Evolutionary conservation across 2,888 invertebrate species (phyloP).

Genomic region (Thyatira batis): DNA sequence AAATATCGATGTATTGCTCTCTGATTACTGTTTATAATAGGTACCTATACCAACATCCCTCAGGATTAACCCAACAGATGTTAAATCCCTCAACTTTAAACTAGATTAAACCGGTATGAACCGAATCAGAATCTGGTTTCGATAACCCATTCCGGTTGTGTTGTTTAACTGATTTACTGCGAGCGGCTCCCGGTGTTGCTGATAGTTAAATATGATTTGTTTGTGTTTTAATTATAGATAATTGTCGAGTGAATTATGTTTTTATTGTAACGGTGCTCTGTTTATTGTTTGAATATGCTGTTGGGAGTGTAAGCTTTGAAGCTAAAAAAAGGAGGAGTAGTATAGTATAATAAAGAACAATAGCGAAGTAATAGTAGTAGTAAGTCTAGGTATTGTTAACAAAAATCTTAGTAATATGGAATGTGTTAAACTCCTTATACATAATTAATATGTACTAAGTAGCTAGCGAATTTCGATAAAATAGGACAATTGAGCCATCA

Average conservation of each 20-base stretch:
- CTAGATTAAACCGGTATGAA: conserved; percentile 12
- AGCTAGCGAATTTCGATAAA: too few species aligned
- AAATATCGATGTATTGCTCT: too few species aligned
- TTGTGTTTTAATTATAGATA: conserved; percentile 35
- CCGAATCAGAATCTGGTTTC: conserved; percentile 41
- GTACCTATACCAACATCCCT: neutral
- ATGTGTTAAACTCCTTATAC: too few species aligned
- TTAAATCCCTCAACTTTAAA: neutral
- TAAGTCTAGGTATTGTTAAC: too few species aligned
- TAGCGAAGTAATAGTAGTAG: too few species aligned
- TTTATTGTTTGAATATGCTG: neutral
- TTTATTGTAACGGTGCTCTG: conserved; percentile 23
- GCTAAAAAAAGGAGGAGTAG: too few species aligned
- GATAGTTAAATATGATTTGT: conserved; percentile 47
- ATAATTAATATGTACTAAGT: too few species aligned
- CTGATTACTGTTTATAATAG: neutral
- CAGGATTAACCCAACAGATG: conserved; percentile 14
- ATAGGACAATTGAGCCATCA: too few species aligned
- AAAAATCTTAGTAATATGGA: too few species aligned
- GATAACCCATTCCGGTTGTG: conserved; percentile 45
- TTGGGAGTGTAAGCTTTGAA: neutral
- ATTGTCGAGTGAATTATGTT: conserved; percentile 38
- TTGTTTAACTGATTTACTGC: conserved; percentile 37
- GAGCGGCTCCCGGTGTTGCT: conserved; percentile 21
- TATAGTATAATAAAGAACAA: too few species aligned